A percentile compares a stretch with the other conserved stretches of the same genome.
These are phyloP conservation scores for Bombylius discolor DNA, from an alignment of 2,888 invertebrate genomes.

Conservation along the genomic window DNA sequence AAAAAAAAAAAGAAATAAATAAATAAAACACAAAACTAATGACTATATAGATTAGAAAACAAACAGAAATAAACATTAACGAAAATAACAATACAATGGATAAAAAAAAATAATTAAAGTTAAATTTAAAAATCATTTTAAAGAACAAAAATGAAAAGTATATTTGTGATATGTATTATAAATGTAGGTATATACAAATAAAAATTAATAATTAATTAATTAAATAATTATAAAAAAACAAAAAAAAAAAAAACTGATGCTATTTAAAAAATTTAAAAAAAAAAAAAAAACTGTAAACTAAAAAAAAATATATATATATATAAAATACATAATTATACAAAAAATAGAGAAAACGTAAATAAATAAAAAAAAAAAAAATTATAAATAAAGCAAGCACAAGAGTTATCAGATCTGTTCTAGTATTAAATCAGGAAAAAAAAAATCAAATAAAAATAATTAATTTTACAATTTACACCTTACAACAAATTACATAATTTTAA, in stretches of 20 bases:
- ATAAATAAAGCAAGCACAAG: no score
- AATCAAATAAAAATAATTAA: no score
- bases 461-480: no score
- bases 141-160: constrained; percentile 2
- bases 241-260: background rate
- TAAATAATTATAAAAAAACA: background rate
- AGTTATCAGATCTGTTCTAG: no score
- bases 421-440: no score
- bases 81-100: background rate
- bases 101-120: background rate
- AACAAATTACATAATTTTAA: no score
- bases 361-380: background rate
- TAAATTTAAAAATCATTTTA: background rate
- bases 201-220: background rate
- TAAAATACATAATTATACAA: no score
- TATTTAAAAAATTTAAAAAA: no score
- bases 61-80: background rate
- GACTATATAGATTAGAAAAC: no score
- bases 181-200: constrained; percentile 12
- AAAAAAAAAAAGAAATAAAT: background rate
- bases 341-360: background rate
- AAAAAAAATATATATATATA: no score
- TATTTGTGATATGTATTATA: constrained; percentile 16
- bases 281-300: no score
- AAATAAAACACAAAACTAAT: no score